Evolutionary conservation across 2,888 invertebrate species (phyloP).

Genomic region (Agapostemon virescens): DNA sequence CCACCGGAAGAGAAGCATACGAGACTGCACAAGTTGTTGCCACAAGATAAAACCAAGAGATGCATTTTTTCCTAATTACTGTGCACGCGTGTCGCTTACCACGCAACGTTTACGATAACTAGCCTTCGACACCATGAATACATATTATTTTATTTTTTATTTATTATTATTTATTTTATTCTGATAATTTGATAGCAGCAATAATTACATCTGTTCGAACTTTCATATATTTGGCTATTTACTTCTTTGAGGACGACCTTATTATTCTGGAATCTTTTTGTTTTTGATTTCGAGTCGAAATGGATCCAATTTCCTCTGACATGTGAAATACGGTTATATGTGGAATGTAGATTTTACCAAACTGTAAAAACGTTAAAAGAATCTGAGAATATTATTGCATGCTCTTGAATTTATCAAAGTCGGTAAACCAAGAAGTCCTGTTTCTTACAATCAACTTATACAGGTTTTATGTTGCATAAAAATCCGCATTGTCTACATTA

Average conservation of each 20-base stretch:
- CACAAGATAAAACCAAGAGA: background rate
- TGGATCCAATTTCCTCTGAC: background rate
- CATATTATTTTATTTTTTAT: too few species aligned
- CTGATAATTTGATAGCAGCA: background rate
- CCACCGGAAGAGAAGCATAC: background rate
- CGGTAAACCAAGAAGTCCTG: too few species aligned
- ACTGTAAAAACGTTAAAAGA: too few species aligned
- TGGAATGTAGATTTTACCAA: too few species aligned
- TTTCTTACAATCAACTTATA: too few species aligned
- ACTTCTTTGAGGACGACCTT: background rate
- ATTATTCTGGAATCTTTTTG: background rate
- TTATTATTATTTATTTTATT: too few species aligned
- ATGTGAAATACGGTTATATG: too few species aligned
- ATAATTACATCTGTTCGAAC: background rate
- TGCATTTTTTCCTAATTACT: background rate
- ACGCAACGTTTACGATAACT: background rate
- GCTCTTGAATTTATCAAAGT: too few species aligned
- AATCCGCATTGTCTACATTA: too few species aligned
- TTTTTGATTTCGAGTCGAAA: background rate
- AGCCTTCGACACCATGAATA: background rate
- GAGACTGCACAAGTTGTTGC: slow-evolving; percentile 1
- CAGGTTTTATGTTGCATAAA: too few species aligned
- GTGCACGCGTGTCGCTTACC: background rate
- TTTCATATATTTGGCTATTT: background rate
- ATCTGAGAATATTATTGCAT: background rate